Conservation (phyloP, 2,888 invertebrate genomes). For the Andrena bucephala region DNA sequence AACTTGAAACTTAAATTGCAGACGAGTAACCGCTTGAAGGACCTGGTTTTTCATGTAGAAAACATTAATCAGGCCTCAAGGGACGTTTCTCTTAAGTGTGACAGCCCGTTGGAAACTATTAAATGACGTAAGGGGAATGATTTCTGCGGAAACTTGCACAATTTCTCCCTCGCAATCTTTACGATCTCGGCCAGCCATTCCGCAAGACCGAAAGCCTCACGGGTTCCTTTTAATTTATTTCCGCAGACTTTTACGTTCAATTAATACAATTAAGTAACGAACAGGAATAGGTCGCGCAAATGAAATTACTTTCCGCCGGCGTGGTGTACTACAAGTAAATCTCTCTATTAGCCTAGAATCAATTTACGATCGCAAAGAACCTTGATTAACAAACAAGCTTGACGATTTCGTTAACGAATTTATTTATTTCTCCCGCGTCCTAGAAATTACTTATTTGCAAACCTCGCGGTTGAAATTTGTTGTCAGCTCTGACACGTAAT, state of each 20-base stretch:
- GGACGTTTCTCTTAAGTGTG: constrained; percentile 45
- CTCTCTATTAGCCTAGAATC: constrained; percentile 45
- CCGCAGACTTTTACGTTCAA: constrained; percentile 42
- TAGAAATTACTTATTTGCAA: no score
- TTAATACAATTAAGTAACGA: constrained; percentile 42
- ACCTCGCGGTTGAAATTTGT: no score
- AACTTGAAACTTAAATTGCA: constrained; percentile 41
- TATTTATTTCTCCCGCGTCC: background rate
- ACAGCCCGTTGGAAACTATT: constrained; percentile 61
- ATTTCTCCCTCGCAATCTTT: constrained; percentile 56
- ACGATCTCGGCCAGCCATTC: constrained; percentile 30
- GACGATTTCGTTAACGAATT: constrained; percentile 36
- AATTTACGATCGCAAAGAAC: constrained; percentile 30
- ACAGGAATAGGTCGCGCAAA: constrained; percentile 18
- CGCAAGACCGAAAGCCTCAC: background rate
- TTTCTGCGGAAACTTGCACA: constrained; percentile 52
- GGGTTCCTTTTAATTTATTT: constrained; percentile 60
- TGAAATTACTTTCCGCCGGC: constrained; percentile 24
- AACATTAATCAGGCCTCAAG: constrained; percentile 59
- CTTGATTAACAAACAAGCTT: constrained; percentile 38
- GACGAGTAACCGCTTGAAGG: constrained; percentile 34
- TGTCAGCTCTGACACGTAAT: no score
- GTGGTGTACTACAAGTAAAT: constrained; percentile 30
- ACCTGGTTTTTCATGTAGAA: constrained; percentile 39
- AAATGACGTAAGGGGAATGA: constrained; percentile 63